phyloP scores from a whole-genome alignment of 1,140 invertebrate genomes.

The Streblospio benedicti region DNA sequence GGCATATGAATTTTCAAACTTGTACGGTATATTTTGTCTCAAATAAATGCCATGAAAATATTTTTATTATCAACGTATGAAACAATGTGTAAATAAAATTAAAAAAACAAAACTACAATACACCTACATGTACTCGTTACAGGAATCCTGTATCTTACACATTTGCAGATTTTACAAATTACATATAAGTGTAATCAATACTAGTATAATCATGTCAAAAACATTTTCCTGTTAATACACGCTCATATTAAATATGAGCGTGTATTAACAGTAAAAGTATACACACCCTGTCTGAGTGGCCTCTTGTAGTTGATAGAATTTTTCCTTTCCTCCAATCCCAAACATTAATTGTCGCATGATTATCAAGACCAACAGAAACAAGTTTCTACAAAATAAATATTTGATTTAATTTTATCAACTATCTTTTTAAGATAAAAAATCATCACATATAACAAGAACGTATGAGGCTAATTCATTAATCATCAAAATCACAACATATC shows the following conservation, averaged over 20 bases:
- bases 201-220: too few species aligned
- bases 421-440: neutral
- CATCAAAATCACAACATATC: neutral
- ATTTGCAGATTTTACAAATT: too few species aligned
- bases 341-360: constrained; percentile 40
- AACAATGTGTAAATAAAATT: neutral
- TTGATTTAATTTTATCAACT: neutral
- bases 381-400: constrained; percentile 30
- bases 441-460: neutral
- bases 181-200: too few species aligned
- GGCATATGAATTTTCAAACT: too few species aligned
- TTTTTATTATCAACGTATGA: neutral
- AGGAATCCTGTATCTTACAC: too few species aligned
- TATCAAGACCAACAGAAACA: constrained; percentile 42
- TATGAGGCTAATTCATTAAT: neutral
- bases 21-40: too few species aligned
- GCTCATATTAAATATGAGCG: too few species aligned
- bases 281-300: constrained; percentile 40
- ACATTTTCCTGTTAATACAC: too few species aligned
- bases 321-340: constrained; percentile 48
- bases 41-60: neutral
- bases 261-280: too few species aligned
- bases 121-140: too few species aligned
- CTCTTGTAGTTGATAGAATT: constrained; percentile 38
- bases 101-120: neutral